Evolutionary conservation across 1,140 invertebrate genomes (phyloP).

Genomic region (Danaus melanippus): DNA sequence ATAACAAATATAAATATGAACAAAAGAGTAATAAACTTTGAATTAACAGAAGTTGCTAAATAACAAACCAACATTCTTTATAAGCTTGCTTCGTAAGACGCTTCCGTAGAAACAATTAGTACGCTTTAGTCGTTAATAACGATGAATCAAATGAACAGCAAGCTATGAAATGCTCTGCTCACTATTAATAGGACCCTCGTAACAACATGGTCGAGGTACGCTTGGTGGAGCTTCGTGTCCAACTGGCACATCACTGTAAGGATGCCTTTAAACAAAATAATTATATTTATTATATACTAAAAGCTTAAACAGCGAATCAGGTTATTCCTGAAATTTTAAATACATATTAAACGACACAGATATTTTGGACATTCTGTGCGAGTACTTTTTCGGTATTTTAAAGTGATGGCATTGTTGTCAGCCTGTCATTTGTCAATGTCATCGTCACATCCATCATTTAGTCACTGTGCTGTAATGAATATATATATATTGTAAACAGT

Average conservation of each 20-base stretch:
- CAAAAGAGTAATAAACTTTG: conserved; percentile 1
- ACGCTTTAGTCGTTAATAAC: conserved; percentile 35
- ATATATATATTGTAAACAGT: conserved; percentile 58
- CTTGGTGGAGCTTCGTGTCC: conserved; percentile 28
- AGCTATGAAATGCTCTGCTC: conserved; percentile 12
- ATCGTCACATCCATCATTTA: conserved; percentile 58
- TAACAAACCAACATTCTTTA: conserved; percentile 8
- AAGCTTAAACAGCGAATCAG: too few relatives aligned
- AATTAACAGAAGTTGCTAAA: neutral
- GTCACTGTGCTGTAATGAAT: conserved; percentile 64
- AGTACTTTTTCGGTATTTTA: conserved; percentile 11
- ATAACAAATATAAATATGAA: conserved; percentile 3
- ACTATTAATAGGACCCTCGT: conserved; percentile 15
- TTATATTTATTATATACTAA: neutral
- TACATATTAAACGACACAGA: conserved; percentile 13
- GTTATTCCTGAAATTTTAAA: neutral
- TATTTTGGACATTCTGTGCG: conserved; percentile 18
- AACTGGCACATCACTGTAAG: conserved; percentile 27
- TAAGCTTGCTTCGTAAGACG: conserved; percentile 43
- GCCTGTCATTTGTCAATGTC: conserved; percentile 43
- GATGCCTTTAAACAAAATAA: conserved; percentile 18
- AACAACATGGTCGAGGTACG: conserved; percentile 39
- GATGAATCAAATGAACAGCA: conserved; percentile 39
- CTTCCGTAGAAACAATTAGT: conserved; percentile 45
- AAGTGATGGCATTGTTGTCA: conserved; percentile 38